Base-by-base conservation (phyloP, 2,888 invertebrate species). In the Phania funesta region DNA sequence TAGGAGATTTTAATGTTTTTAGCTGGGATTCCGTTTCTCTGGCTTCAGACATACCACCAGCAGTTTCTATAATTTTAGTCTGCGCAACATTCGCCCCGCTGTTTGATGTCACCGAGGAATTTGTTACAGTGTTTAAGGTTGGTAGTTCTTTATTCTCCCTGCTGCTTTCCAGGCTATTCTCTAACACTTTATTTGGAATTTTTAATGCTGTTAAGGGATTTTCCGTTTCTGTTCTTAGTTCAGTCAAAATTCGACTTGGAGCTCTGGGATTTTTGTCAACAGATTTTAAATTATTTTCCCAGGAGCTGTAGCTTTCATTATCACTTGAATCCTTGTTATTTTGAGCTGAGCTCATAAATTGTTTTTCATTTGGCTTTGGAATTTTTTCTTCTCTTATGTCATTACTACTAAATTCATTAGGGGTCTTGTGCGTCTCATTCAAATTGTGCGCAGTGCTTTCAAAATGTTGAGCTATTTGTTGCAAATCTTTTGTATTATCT, bases 371-470 rank as follows among this genome's bases (percentile, higher is more conserved):
- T 2, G 46, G 26, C 16, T 48, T 62, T n/a, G 18, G 7, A 20
- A 46, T 26, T 38, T 62, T 50, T 16, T 71, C 71, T 11, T 24
- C 58, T 50, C 50, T 58, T 11, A 73, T 67, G 16, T 22, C 41
- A 60, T 79, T 73, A 13, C 58, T 67, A n/a, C 18, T 52, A 35
- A 79, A 26, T 67, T 73, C 65, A 1, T 32, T 65, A 9, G 58
- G 18, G 26, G n/a, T 38, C 38, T 38, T 24, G 6, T 35, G 0
- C 0, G 48, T 3, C 3, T 44, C 44, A n/a, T 13, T 38, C 29
- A 18, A 29, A 7, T 29, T 54, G 13, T 54, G 29, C 3, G 29
- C 54, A 3, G 44, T 56, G 26, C 20, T 46, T 44, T 56, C 68
- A 1, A 70, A 56, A 22, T 70, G 18, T 5, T 18, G 16, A 7